These are phyloP conservation scores for Nicator chloris DNA, from an alignment of 2,113 vertebrate genomes.

Conservation along the genomic window DNA sequence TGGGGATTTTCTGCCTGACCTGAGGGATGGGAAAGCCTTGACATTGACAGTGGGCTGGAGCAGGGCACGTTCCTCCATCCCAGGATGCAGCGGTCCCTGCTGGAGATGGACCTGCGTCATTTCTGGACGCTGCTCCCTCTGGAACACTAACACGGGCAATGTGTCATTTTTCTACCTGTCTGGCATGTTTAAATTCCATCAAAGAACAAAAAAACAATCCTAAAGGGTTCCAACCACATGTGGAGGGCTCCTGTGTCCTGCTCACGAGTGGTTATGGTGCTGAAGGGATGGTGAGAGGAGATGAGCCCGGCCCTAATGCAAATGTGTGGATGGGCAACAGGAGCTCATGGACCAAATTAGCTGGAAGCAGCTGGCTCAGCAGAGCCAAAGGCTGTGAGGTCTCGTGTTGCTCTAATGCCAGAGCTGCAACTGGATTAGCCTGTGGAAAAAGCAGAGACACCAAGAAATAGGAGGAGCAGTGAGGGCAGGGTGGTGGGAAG, in stretches of 20 bases:
- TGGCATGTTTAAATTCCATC: neutral
- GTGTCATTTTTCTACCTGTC: neutral
- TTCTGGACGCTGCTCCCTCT: neutral
- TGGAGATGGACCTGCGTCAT: neutral
- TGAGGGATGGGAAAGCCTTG: neutral
- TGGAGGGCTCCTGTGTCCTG: neutral
- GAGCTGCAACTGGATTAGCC: constrained; percentile 5
- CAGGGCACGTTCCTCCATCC: neutral
- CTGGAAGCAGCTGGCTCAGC: neutral
- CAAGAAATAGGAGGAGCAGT: neutral
- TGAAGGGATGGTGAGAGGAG: fast-evolving
- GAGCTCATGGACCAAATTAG: neutral
- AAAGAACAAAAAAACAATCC: neutral
- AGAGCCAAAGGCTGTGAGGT: neutral
- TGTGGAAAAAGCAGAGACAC: neutral
- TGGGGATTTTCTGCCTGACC: neutral
- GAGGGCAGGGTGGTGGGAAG: fast-evolving
- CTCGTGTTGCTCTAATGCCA: neutral
- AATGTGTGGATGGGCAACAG: fast-evolving
- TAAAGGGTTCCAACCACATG: neutral
- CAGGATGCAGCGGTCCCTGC: fast-evolving
- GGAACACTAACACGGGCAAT: fast-evolving
- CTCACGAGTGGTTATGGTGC: fast-evolving
- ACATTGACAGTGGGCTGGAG: neutral
- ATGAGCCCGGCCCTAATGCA: fast-evolving